These are phyloP conservation scores for Takifugu ocellatus DNA, from an alignment of 2,797 vertebrate genomes.

Conservation along the genomic window DNA sequence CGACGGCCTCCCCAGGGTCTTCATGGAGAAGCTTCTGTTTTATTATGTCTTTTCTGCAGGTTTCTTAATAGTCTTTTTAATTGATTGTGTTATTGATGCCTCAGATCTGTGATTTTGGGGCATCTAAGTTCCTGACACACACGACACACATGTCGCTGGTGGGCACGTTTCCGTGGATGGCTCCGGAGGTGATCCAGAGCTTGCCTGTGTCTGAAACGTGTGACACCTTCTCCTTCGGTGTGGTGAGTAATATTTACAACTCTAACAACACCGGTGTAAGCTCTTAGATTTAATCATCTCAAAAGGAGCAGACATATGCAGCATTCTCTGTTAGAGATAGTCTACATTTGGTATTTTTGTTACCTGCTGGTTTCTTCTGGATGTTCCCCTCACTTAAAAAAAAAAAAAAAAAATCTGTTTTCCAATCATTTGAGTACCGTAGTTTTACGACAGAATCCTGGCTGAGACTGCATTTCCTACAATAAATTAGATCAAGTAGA, in stretches of 20 bases:
- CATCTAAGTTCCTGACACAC: slow-evolving; percentile 93
- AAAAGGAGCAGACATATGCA: no score
- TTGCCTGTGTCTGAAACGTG: slow-evolving; percentile 97
- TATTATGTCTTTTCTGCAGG: neutral
- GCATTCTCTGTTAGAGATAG: no score
- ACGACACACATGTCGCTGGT: slow-evolving; percentile 99
- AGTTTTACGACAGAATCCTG: no score
- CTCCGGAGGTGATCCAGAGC: slow-evolving; percentile 97
- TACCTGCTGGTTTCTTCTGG: neutral
- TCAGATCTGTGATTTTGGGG: slow-evolving; percentile 97
- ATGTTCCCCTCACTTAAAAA: no score
- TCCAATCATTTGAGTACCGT: no score
- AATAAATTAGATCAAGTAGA: no score
- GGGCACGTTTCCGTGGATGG: slow-evolving; percentile 99
- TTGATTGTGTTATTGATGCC: slow-evolving; percentile 3
- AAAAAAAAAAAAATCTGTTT: no score
- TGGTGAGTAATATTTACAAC: slow-evolving; percentile 81
- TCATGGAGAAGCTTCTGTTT: neutral
- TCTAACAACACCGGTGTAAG: slow-evolving; percentile 11
- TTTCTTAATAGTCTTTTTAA: neutral
- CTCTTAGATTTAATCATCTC: neutral
- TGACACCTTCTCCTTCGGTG: slow-evolving; percentile 95
- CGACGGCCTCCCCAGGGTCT: neutral
- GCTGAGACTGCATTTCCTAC: no score
- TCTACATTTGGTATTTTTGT: neutral